Evolutionary conservation across 2,888 invertebrate genomes (phyloP).

Genomic region (Empis livida): DNA sequence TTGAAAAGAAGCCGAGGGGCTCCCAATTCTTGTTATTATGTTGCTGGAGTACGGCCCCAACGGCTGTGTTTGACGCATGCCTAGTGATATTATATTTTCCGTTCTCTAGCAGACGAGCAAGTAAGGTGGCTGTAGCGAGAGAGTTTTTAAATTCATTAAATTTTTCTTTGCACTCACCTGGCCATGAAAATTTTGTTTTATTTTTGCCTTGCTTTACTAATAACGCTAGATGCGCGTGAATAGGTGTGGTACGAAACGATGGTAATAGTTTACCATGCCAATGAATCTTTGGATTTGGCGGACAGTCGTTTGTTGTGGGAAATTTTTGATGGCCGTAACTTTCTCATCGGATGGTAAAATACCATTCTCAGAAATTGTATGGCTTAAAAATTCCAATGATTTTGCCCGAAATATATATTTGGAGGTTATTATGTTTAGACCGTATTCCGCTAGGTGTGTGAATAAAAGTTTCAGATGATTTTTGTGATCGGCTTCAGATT

Average conservation of each 20-base stretch:
- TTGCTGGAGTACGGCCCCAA: no score
- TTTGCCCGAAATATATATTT: conserved; percentile 3
- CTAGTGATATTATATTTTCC: no score
- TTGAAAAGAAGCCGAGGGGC: no score
- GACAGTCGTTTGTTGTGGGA: neutral
- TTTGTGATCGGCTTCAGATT: no score
- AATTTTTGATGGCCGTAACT: neutral
- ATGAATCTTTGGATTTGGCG: conserved; percentile 1
- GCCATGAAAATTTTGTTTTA: neutral
- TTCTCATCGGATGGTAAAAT: conserved; percentile 4
- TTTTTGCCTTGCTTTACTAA: neutral
- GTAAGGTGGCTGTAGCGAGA: neutral
- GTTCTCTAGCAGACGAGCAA: conserved; percentile 4
- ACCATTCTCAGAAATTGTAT: neutral
- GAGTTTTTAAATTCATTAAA: conserved; percentile 1
- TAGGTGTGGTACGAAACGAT: conserved; percentile 2
- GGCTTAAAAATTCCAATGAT: neutral
- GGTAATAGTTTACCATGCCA: conserved; percentile 11
- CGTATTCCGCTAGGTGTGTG: conserved; percentile 11
- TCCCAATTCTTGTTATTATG: no score
- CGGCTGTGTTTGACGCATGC: no score
- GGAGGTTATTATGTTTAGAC: conserved; percentile 12
- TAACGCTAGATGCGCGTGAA: neutral
- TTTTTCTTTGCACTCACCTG: neutral
- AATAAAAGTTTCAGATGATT: conserved; percentile 11